Evolutionary conservation across 2,113 vertebrate genomes (phyloP).

Genomic region (Syrmaticus mikado): DNA sequence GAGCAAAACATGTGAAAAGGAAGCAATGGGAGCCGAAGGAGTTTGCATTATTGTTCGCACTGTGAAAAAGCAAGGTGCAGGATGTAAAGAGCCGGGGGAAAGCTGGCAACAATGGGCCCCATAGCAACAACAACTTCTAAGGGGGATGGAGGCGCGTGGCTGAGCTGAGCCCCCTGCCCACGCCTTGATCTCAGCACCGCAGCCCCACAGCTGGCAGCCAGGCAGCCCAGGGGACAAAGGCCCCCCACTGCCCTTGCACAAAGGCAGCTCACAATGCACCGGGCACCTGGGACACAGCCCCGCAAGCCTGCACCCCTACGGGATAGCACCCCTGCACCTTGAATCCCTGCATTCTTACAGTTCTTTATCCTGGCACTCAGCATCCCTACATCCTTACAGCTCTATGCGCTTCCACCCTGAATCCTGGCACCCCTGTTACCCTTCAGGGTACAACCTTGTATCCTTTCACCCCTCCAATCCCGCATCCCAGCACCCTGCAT

Average conservation of each 20-base stretch:
- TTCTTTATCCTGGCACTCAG: not conserved
- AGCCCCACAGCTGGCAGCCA: not conserved
- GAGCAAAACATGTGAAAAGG: conserved; percentile 4
- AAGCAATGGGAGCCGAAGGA: conserved; percentile 36
- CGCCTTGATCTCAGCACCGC: conserved; percentile 31
- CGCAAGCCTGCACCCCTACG: not conserved
- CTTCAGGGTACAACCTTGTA: no score
- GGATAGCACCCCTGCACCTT: not conserved
- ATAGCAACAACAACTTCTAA: conserved; percentile 74
- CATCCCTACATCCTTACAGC: not conserved
- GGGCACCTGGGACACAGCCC: not conserved
- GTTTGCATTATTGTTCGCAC: conserved; percentile 64
- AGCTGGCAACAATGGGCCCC: conserved; percentile 66
- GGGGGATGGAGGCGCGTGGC: conserved; percentile 1
- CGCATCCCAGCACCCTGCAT: not conserved
- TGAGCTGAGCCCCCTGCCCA: conserved; percentile 56
- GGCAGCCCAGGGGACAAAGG: conserved; percentile 50
- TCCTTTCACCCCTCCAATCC: not conserved
- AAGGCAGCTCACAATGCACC: not conserved
- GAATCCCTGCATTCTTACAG: not conserved
- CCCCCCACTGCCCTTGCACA: conserved; percentile 34
- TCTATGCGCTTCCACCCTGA: not conserved
- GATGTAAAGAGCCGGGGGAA: conserved; percentile 49
- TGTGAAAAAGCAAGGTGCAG: conserved; percentile 62
- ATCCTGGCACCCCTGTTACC: not conserved